Conservation (phyloP, 1,140 invertebrate genomes). For the fruit fly (Drosophila melanogaster) region Release_6_plus_ISO1_MT NT_033779.5:4106001-4106500, state of each 20-base stretch:
- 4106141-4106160: constrained; percentile 83
- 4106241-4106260: constrained; percentile 33
- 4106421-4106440: no score
- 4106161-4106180: constrained; percentile 83
- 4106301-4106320: background rate
- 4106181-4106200: constrained; percentile 66
- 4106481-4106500: background rate
- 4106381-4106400: constrained; percentile 46
- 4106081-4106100: constrained; percentile 13
- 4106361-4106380: constrained; percentile 30
- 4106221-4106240: background rate
- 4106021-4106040: constrained; percentile 30
- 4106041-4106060: constrained; percentile 57
- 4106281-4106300: constrained; percentile 17
- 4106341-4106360: background rate
- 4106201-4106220: constrained; percentile 42
- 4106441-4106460: no score
- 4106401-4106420: background rate
- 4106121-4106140: constrained; percentile 83
- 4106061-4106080: constrained; percentile 69
- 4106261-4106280: constrained; percentile 42
- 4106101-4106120: constrained; percentile 56
- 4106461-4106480: no score
- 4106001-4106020: constrained; percentile 36
- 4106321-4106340: constrained; percentile 1